phyloP scores from a whole-genome alignment of 2,797 vertebrate species.

The Pachyuromys duprasi region DNA sequence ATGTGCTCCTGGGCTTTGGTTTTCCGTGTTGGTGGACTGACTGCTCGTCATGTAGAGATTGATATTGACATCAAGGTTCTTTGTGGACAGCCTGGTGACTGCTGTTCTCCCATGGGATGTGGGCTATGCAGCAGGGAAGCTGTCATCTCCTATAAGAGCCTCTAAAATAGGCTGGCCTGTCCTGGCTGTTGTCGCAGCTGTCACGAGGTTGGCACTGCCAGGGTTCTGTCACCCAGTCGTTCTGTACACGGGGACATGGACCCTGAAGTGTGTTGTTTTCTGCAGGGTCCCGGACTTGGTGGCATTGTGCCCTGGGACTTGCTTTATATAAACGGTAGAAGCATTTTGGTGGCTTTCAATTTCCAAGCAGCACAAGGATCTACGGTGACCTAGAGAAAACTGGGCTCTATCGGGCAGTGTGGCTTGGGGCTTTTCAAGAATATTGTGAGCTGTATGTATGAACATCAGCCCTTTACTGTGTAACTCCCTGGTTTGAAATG shows the following conservation, averaged over 20 bases:
- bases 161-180: conserved; percentile 54
- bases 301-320: neutral
- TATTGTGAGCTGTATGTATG: neutral
- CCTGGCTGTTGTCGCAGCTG: conserved; percentile 47
- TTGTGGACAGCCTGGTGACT: conserved; percentile 69
- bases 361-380: neutral
- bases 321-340: neutral
- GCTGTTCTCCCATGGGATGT: conserved; percentile 51
- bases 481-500: neutral
- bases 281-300: neutral
- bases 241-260: too few species aligned
- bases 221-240: neutral
- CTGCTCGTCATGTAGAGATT: conserved; percentile 54
- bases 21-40: neutral
- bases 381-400: conserved; percentile 13
- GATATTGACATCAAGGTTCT: conserved; percentile 70
- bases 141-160: conserved; percentile 71
- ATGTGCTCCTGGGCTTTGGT: neutral
- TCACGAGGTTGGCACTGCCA: conserved; percentile 43
- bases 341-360: neutral
- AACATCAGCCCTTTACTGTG: neutral
- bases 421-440: conserved; percentile 30
- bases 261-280: neutral
- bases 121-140: conserved; percentile 48
- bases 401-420: neutral